Evolutionary conservation across 2,888 invertebrate genomes (phyloP), one percentile per base, ranked within the genome.

Genomic region (Lepas anatifera): DNA sequence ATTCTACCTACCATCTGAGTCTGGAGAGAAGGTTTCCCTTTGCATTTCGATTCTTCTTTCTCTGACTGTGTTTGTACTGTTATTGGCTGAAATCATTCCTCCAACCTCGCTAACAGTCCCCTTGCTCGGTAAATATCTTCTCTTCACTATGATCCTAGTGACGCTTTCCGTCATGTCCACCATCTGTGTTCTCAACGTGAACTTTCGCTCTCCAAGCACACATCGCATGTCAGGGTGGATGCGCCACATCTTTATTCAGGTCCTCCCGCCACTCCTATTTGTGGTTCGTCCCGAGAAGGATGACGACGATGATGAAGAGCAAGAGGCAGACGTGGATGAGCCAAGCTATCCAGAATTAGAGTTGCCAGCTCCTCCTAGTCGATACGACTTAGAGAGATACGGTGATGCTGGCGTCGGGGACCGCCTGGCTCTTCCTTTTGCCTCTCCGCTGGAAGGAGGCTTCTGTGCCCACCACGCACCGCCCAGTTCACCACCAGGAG

Each of bases 1-100:
- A 74, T 98, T 98, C 83, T 98, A 98, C 81, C 84, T 98, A 76
- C 98, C 98, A 72, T 94, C 95, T 75, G 96, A 97, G 82, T 95
- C 95, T 69, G 97, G 97, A 75, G 97, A 98, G 82, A 97, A 78
- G 76, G 84, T 97, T 77, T 95, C 96, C 73, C 87, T 98, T 74
- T 95, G 95, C 81, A 94, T 95, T 78, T 94, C 93, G 75, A 94
- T 95, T 80, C 85, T 95, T 73, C 87, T 95, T 70, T 95, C 95
- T 76, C 84, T 95, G 78, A 95, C 94, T 78, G 94, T 95, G 84
- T 95, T 95, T 85, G 94, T 95, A 84, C 85, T 95, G 78, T 85
- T 95, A 76, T 84, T 95, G 79, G 93, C 91, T 78, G 95, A 95
- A 84, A 95, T 94, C 80, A 95, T 95, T 80, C 95, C 95, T 76